Percentiles rank a stretch among this genome's conserved stretches.
Evolutionary conservation across 1,140 invertebrate species (phyloP).

Genomic region (Alviniconcha marisindica): DNA sequence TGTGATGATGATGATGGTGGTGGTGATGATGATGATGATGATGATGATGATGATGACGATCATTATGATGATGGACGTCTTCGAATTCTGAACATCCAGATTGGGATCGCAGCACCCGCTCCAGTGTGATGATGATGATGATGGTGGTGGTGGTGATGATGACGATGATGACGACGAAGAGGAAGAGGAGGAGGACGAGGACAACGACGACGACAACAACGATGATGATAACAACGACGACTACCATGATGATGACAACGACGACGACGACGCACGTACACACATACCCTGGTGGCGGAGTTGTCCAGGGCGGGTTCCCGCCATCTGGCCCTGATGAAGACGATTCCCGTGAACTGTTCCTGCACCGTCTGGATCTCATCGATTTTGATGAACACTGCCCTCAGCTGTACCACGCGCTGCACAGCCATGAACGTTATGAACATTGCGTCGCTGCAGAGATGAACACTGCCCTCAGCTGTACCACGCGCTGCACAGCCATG

Average conservation of each 20-base stretch:
- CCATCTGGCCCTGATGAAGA: slow-evolving; percentile 67
- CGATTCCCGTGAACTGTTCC: slow-evolving; percentile 66
- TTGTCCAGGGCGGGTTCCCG: slow-evolving; percentile 60
- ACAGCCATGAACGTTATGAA: too few relatives aligned
- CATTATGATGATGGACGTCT: too few relatives aligned
- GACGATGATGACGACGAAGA: too few relatives aligned
- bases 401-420: slow-evolving; percentile 57
- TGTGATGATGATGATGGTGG: too few relatives aligned
- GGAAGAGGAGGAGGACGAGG: neutral
- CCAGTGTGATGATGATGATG: neutral
- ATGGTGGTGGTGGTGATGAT: too few relatives aligned
- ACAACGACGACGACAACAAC: neutral
- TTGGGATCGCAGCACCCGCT: slow-evolving; percentile 67
- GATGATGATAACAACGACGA: neutral
- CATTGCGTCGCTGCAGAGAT: too few relatives aligned
- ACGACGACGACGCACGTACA: neutral
- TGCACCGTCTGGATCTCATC: slow-evolving; percentile 69
- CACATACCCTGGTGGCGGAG: neutral
- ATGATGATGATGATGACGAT: too few relatives aligned
- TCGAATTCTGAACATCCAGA: slow-evolving; percentile 72
- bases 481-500: too few relatives aligned
- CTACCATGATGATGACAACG: neutral
- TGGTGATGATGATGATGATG: neutral
- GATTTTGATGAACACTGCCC: slow-evolving; percentile 67
- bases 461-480: too few relatives aligned